Percentiles rank a stretch among this genome's conserved stretches.
phyloP scores from a whole-genome alignment of 2,113 vertebrate genomes.

The Labeo catla region DNA sequence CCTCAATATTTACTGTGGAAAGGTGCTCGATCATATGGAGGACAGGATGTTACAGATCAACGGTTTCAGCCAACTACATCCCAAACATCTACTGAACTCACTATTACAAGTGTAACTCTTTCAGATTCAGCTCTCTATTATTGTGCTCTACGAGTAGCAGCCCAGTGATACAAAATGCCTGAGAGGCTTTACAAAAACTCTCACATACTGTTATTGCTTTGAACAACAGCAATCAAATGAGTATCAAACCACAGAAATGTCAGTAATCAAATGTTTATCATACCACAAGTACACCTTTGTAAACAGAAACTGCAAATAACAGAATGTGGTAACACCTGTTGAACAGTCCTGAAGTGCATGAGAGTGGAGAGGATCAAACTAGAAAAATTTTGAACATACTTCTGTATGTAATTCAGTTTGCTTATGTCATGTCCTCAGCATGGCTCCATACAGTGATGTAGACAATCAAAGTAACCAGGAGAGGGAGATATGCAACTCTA shows the following conservation, averaged over 20 bases:
- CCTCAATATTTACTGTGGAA: neutral
- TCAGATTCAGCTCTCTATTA: too few species aligned
- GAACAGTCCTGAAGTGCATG: too few species aligned
- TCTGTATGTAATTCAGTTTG: too few species aligned
- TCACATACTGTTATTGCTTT: neutral
- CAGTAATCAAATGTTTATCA: too few species aligned
- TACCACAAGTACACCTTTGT: too few species aligned
- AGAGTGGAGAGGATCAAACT: too few species aligned
- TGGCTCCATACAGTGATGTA: too few species aligned
- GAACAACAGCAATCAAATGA: neutral
- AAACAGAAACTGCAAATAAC: too few species aligned
- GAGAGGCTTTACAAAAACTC: neutral
- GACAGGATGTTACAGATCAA: neutral
- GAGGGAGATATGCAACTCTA: neutral
- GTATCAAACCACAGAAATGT: neutral
- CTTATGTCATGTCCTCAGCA: too few species aligned
- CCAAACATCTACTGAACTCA: neutral
- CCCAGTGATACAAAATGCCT: constrained; percentile 2
- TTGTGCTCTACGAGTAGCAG: neutral
- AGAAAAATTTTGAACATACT: too few species aligned
- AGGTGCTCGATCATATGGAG: neutral
- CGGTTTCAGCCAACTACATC: neutral
- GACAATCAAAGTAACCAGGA: neutral
- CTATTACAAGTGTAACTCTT: too few species aligned
- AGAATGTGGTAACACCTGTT: too few species aligned